Evolutionary conservation across 2,888 invertebrate species (phyloP), one percentile per base, ranked within the genome.

Genomic region (Hirtodrosophila duncani): DNA sequence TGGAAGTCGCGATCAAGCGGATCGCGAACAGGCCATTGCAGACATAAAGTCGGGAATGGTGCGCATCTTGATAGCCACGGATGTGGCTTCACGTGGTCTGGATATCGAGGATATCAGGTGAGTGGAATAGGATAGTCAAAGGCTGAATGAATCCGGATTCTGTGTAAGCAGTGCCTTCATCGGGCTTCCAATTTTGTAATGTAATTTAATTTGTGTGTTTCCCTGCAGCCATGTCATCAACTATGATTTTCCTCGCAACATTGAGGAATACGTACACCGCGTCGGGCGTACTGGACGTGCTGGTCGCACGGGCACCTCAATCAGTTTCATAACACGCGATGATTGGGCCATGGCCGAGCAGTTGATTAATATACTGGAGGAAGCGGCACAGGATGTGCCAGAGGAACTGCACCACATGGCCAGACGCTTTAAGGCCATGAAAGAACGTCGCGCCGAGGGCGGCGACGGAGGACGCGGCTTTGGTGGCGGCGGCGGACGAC

Each of bases 261-360:
- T 98, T 74, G 98, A 98, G 84, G 98, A 98, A 81, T 98, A 98
- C 87, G 86, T 87, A 0, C 98, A 98, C 84, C 90, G 98, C 55
- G 95, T 98, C n/a, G 98, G 98, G 0, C 90, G 98, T 53, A 98
- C 98, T 0, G 98, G 98, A 0, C 90, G 98, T 49, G 98, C 98
- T 9, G 98, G 98, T 9, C 91, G 91, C 52, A 91, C 90, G 0
- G 98, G 98, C 0, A 91, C 91, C 41, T 92, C 97, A 0, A 90
- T 97, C 21, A 94, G 95, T 43, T 92, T 94, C 70, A 88, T 98
- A 59, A 92, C 96, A 0, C 89, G 93, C 26, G 88, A 87, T 16
- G 96, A 98, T 85, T 96, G 97, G 95, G 90, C 89, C 7, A 91
- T 93, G 80, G 96, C 97, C 1, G 88, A 89, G 50, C 93, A 94